Percentiles rank a stretch among this genome's conserved stretches.
Conservation (phyloP, 2,888 invertebrate genomes). For the Beris chalybata region DNA sequence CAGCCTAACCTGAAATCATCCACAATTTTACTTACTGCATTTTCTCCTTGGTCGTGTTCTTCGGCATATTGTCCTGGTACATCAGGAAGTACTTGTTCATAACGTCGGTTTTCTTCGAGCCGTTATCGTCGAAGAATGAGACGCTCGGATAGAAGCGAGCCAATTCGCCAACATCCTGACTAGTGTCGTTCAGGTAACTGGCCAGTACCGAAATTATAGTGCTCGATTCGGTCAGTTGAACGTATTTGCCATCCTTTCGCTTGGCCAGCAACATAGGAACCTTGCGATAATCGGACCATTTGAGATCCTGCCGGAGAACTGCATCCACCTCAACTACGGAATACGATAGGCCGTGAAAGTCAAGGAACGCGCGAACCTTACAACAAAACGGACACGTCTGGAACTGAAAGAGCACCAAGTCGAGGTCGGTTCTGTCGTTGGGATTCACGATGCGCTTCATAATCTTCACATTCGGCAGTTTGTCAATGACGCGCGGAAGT, state of each 20-base stretch:
- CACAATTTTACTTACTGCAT: conserved; percentile 60
- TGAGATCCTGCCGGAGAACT: conserved; percentile 84
- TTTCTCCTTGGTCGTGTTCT: conserved; percentile 58
- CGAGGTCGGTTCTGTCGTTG: conserved; percentile 68
- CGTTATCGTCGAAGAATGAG: conserved; percentile 67
- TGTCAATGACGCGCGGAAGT: conserved; percentile 52
- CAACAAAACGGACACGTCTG: conserved; percentile 98
- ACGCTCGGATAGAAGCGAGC: conserved; percentile 76
- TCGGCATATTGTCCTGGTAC: conserved; percentile 65
- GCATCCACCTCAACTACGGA: conserved; percentile 97
- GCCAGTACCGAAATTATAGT: conserved; percentile 88
- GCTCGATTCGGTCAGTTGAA: conserved; percentile 91
- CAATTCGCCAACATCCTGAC: conserved; percentile 66
- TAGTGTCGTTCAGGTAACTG: conserved; percentile 69
- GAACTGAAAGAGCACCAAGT: conserved; percentile 91
- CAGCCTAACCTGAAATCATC: too few species aligned
- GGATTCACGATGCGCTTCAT: conserved; percentile 68
- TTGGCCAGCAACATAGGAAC: conserved; percentile 87
- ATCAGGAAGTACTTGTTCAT: conserved; percentile 88
- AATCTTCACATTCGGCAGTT: conserved; percentile 59
- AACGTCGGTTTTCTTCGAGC: conserved; percentile 71
- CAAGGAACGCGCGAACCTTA: conserved; percentile 84
- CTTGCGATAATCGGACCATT: conserved; percentile 93
- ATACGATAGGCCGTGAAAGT: conserved; percentile 91
- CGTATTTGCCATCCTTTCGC: conserved; percentile 68